Evolutionary conservation across 2,888 invertebrate species (phyloP).

Genomic region (Morinoia aosen): DNA sequence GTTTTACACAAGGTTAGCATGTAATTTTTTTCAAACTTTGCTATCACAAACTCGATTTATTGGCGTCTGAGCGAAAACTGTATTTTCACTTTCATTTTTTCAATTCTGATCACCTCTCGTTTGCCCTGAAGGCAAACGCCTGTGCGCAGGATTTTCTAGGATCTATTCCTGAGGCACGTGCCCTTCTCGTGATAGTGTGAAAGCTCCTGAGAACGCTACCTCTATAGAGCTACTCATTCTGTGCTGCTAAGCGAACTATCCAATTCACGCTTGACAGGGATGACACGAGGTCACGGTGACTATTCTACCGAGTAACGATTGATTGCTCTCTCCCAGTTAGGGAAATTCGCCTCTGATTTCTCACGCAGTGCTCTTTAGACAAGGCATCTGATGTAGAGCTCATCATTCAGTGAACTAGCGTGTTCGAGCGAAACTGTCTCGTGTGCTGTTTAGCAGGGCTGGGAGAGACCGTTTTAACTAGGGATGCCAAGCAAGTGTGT

Average conservation of each 20-base stretch:
- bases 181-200: background rate
- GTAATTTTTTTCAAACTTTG: background rate
- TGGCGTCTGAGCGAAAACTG: background rate
- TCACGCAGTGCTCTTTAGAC: background rate
- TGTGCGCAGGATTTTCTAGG: background rate
- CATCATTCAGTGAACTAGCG: background rate
- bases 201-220: background rate
- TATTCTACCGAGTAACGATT: background rate
- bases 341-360: background rate
- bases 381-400: background rate
- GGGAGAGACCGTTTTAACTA: slow-evolving; percentile 38
- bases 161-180: background rate
- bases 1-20: too few species aligned
- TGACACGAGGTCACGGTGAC: background rate
- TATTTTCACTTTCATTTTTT: background rate
- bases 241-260: background rate
- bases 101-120: background rate
- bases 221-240: background rate
- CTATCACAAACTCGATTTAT: background rate
- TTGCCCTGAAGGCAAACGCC: background rate
- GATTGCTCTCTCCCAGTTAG: background rate
- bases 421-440: slow-evolving; percentile 1
- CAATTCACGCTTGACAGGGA: background rate
- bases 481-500: slow-evolving; percentile 38
- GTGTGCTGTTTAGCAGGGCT: slow-evolving; percentile 7